Evolutionary conservation across 2,113 vertebrate genomes (phyloP).

Genomic region (Heteronetta atricapilla): DNA sequence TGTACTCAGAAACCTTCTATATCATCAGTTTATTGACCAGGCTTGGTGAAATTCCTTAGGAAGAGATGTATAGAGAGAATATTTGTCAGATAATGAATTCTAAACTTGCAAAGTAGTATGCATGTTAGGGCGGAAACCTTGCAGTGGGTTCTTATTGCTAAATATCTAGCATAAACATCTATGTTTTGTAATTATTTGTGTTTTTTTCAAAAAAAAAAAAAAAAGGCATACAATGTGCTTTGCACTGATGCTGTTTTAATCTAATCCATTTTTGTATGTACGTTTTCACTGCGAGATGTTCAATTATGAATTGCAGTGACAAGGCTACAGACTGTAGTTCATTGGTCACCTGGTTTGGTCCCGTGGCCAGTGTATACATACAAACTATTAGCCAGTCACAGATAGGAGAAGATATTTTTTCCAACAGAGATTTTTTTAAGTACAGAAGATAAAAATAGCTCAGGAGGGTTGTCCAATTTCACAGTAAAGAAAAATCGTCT

Average conservation of each 20-base stretch:
- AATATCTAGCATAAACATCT: neutral
- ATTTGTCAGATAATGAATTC: neutral
- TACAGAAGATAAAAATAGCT: neutral
- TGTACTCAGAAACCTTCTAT: neutral
- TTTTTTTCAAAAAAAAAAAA: neutral
- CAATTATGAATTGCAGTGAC: neutral
- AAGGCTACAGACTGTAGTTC: neutral
- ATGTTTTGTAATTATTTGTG: neutral
- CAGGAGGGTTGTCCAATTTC: neutral
- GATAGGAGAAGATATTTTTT: neutral
- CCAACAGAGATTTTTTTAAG: neutral
- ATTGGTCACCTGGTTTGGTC: neutral
- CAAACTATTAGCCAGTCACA: neutral
- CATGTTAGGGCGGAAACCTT: neutral
- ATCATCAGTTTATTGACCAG: neutral
- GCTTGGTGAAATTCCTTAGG: neutral
- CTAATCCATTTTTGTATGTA: neutral
- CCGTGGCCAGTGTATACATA: neutral
- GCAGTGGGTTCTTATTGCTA: neutral
- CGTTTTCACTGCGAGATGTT: neutral
- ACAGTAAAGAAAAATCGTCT: neutral
- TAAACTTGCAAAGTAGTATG: neutral
- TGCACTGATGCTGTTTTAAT: neutral
- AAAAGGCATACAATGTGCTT: neutral
- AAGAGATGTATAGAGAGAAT: neutral